Conservation (phyloP, 2,888 invertebrate genomes). For the Halocaridina rubra region DNA sequence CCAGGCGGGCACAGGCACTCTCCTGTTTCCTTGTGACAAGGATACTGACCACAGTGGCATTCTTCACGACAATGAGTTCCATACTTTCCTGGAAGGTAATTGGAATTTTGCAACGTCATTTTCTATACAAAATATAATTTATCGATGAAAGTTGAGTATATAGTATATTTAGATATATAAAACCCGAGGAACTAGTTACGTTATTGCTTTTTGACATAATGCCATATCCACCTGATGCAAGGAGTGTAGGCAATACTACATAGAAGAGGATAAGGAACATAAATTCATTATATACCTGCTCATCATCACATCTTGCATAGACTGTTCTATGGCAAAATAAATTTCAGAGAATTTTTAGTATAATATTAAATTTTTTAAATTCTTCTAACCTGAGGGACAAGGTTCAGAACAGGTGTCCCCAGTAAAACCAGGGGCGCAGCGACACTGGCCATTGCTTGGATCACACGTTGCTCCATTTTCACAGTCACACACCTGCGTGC, state of each 20-base stretch:
- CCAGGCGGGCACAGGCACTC: slow-evolving; percentile 72
- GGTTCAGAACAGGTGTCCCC: slow-evolving; percentile 70
- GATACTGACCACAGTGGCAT: slow-evolving; percentile 42
- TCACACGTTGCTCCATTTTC: slow-evolving; percentile 80
- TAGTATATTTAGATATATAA: background rate
- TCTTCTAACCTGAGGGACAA: slow-evolving; percentile 29
- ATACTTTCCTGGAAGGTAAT: slow-evolving; percentile 13
- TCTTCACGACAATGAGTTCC: slow-evolving; percentile 19
- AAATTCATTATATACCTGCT: too few species aligned
- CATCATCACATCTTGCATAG: too few species aligned
- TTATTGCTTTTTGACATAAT: too few species aligned
- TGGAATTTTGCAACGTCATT: too few species aligned
- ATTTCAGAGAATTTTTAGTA: background rate
- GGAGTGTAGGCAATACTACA: background rate
- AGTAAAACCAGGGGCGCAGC: slow-evolving; percentile 80
- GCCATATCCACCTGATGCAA: too few species aligned
- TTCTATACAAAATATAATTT: background rate
- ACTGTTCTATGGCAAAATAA: background rate
- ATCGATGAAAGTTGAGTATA: background rate
- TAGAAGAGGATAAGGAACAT: background rate
- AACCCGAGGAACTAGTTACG: background rate
- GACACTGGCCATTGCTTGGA: slow-evolving; percentile 75
- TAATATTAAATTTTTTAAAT: too few species aligned
- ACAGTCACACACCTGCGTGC: slow-evolving; percentile 71
- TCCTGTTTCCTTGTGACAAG: slow-evolving; percentile 33